Evolutionary conservation across 2,797 vertebrate species (phyloP).

Genomic region (Arctocebus calabarensis): DNA sequence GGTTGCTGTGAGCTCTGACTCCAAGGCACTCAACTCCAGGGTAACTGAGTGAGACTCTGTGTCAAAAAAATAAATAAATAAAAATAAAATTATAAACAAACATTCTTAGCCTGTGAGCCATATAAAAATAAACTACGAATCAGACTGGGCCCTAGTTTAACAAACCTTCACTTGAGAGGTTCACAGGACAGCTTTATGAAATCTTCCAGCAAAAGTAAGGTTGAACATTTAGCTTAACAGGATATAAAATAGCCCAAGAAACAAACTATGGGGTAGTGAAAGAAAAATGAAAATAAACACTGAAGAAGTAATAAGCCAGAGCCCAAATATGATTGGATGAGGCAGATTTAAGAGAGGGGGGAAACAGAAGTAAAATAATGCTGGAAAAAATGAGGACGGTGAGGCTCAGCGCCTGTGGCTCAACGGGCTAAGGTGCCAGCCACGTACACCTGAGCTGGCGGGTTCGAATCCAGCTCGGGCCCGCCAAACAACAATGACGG

Average conservation of each 20-base stretch:
- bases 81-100: too few relatives aligned
- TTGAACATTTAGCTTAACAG: neutral
- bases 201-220: neutral
- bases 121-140: neutral
- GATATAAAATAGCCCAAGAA: conserved; percentile 6
- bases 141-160: neutral
- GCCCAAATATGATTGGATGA: neutral
- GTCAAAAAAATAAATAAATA: too few relatives aligned
- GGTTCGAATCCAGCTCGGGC: too few relatives aligned
- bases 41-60: too few relatives aligned
- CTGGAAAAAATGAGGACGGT: too few relatives aligned
- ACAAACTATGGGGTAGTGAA: neutral
- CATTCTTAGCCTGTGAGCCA: neutral
- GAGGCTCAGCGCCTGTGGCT: too few relatives aligned
- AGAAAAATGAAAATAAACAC: neutral
- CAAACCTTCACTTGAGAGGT: neutral
- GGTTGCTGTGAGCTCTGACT: too few relatives aligned
- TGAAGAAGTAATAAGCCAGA: neutral
- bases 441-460: too few relatives aligned
- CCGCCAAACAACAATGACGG: too few relatives aligned
- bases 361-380: neutral
- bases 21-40: too few relatives aligned
- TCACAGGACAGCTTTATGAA: neutral
- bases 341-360: neutral
- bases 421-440: too few relatives aligned